Conservation (phyloP, 2,797 vertebrate species). For the Smutsia temminckii region DNA sequence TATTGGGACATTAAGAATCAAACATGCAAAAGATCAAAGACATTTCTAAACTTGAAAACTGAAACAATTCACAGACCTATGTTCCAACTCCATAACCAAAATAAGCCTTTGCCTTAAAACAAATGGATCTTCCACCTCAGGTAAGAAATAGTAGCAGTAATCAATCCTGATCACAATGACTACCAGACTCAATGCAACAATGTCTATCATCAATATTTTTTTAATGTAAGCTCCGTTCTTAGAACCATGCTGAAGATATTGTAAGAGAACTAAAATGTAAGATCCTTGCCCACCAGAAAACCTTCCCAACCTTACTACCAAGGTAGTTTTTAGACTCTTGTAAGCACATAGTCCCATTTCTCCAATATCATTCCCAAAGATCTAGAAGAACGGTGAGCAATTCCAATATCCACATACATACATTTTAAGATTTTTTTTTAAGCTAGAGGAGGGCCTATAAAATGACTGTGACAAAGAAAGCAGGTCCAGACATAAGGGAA, state of each 20-base stretch:
- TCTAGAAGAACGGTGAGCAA: background rate
- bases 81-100: slow-evolving; percentile 39
- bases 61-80: slow-evolving; percentile 41
- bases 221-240: slow-evolving; percentile 29
- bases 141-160: slow-evolving; percentile 20
- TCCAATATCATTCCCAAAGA: slow-evolving; percentile 15
- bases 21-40: background rate
- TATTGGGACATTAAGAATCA: background rate
- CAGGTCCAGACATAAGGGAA: background rate
- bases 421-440: slow-evolving; percentile 38
- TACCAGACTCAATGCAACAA: slow-evolving; percentile 22
- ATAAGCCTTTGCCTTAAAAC: slow-evolving; percentile 41
- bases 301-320: background rate
- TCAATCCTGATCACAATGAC: background rate
- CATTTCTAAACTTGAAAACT: slow-evolving; percentile 22
- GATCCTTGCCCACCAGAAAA: slow-evolving; percentile 2
- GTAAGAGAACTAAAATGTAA: background rate
- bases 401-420: background rate
- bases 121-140: slow-evolving; percentile 9
- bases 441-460: background rate
- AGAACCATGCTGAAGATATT: slow-evolving; percentile 19
- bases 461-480: slow-evolving; percentile 36
- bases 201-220: background rate
- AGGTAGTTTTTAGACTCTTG: slow-evolving; percentile 21
- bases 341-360: slow-evolving; percentile 9